Conservation (phyloP, 2,113 vertebrate species). For the Malurus alboscapulatus region DNA sequence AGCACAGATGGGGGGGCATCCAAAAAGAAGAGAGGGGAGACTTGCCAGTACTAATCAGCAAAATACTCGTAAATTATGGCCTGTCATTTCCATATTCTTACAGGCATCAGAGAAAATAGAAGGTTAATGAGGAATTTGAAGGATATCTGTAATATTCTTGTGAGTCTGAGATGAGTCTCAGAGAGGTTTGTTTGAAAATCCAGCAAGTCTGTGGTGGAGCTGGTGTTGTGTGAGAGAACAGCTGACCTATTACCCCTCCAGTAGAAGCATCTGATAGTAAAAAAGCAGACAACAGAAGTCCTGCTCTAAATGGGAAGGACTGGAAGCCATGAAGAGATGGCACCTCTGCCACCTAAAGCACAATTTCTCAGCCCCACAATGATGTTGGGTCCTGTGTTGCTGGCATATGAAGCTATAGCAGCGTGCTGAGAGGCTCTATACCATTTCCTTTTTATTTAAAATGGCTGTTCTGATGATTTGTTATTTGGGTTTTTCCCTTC, state of each 20-base stretch:
- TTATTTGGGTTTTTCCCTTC: neutral
- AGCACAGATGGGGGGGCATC: neutral
- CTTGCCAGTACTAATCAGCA: slow-evolving; percentile 12
- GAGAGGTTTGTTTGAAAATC: neutral
- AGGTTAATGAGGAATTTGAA: slow-evolving; percentile 9
- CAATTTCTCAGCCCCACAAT: neutral
- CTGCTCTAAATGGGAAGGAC: neutral
- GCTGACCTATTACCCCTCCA: neutral
- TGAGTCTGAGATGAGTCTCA: neutral
- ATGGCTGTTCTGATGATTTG: neutral
- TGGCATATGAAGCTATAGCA: neutral
- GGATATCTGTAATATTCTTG: neutral
- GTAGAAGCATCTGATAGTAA: neutral
- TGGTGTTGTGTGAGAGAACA: neutral
- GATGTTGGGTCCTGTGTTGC: neutral
- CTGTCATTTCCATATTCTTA: slow-evolving; percentile 4
- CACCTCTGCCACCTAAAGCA: neutral
- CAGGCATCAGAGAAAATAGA: neutral
- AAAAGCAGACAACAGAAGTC: neutral
- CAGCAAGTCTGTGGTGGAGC: neutral
- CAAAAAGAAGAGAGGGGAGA: neutral
- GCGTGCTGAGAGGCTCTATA: neutral
- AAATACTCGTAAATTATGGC: neutral
- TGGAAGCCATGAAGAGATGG: neutral
- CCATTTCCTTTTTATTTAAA: neutral